These are phyloP conservation scores for Prinia subflava DNA, from an alignment of 2,113 vertebrate species.

Conservation along the genomic window DNA sequence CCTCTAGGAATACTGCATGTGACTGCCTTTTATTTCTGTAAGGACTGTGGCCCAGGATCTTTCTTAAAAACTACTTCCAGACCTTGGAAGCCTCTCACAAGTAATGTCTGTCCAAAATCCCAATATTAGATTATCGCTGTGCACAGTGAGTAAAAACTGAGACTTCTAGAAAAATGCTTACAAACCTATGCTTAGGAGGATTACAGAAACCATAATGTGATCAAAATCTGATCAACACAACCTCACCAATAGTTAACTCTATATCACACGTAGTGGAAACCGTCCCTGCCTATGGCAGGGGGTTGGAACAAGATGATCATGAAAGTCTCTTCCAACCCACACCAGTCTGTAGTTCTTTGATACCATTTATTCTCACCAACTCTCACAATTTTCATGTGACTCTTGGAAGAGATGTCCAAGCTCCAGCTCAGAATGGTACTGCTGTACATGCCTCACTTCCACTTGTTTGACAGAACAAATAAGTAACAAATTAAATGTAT, in stretches of 20 bases:
- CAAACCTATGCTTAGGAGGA: not conserved
- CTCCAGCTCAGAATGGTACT: not conserved
- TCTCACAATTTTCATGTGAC: not conserved
- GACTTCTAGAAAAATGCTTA: not conserved
- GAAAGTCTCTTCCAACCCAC: not conserved
- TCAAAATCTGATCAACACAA: not conserved
- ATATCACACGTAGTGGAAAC: not conserved
- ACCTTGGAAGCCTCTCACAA: not conserved
- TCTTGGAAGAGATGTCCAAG: not conserved
- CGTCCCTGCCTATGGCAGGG: not conserved
- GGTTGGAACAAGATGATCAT: not conserved
- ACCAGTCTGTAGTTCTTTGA: not conserved
- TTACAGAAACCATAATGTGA: not conserved
- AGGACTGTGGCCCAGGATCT: not conserved
- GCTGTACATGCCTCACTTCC: not conserved
- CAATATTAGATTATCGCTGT: not conserved
- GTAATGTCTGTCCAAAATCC: not conserved
- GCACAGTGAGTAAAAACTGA: not conserved
- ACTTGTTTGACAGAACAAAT: not conserved
- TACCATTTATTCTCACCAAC: not conserved
- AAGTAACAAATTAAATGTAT: not conserved
- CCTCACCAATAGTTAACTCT: not conserved
- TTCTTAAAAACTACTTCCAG: not conserved
- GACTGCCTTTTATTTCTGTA: not conserved
- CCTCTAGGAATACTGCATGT: not conserved